These are phyloP conservation scores for Eupsilia transversa DNA, from an alignment of 2,888 invertebrate genomes.

Conservation along the genomic window DNA sequence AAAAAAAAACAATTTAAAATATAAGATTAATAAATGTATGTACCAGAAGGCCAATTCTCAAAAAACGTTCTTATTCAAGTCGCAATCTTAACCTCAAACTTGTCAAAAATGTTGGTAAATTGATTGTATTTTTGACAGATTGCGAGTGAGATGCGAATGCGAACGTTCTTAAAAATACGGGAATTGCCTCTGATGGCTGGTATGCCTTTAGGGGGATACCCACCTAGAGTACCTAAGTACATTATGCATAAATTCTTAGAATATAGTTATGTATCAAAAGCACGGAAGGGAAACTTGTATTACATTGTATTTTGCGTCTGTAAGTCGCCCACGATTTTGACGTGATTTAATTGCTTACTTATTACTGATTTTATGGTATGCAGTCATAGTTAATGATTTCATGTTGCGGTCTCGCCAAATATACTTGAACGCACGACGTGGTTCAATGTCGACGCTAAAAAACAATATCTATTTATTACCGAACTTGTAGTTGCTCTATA, in stretches of 20 bases:
- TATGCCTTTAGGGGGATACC: background rate
- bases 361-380: constrained; percentile 68
- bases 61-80: too few species aligned
- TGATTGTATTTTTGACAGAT: too few species aligned
- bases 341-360: constrained; percentile 60
- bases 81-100: too few species aligned
- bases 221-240: background rate
- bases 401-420: constrained; percentile 54
- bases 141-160: too few species aligned
- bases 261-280: constrained; percentile 20
- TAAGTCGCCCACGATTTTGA: constrained; percentile 52
- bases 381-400: constrained; percentile 55
- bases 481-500: background rate
- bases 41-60: too few species aligned
- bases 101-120: too few species aligned
- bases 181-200: background rate
- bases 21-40: background rate
- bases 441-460: constrained; percentile 59
- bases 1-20: background rate
- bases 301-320: constrained; percentile 25
- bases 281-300: constrained; percentile 47
- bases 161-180: too few species aligned
- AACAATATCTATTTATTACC: background rate
- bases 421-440: constrained; percentile 57
- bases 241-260: constrained; percentile 5